Conservation (phyloP, 1,140 invertebrate genomes). For the Formica selysi region DNA sequence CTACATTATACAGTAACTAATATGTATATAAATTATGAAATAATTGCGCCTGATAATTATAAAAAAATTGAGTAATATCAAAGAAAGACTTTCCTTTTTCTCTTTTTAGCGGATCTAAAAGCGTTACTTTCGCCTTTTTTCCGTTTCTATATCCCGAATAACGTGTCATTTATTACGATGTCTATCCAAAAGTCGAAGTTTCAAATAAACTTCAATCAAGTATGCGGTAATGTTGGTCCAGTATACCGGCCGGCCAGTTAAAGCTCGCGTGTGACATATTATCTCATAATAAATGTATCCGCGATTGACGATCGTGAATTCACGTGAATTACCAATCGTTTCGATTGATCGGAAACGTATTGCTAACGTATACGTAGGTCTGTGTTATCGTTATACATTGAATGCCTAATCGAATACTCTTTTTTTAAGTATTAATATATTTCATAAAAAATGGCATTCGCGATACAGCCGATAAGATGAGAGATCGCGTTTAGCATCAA, state of each 20-base stretch:
- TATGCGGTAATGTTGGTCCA: conserved; percentile 46
- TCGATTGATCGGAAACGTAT: not conserved
- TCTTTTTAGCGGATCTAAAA: conserved; percentile 2
- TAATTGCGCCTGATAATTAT: too few relatives aligned
- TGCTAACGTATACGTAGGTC: not conserved
- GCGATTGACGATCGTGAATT: not conserved
- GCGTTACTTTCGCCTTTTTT: not conserved
- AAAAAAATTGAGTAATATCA: not conserved
- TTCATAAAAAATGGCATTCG: not conserved
- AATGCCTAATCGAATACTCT: not conserved
- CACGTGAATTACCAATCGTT: not conserved
- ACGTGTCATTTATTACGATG: not conserved
- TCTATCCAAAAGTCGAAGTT: conserved; percentile 18
- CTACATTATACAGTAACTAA: not conserved
- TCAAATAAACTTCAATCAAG: conserved; percentile 58
- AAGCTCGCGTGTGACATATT: conserved; percentile 66
- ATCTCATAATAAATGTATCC: not conserved
- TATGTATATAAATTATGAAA: not conserved
- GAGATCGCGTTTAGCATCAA: not conserved
- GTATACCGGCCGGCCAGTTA: conserved; percentile 45
- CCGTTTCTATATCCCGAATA: not conserved
- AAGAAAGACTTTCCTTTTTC: not conserved
- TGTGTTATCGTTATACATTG: not conserved
- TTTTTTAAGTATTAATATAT: not conserved
- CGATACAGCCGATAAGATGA: not conserved